These are phyloP conservation scores for Apis mellifera DNA, from an alignment of 1,140 invertebrate genomes.

Conservation along the genomic window Amel_HAv3.1 CM009944.2:4434501-4435000, in stretches of 20 bases:
- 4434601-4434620: background rate
- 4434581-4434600: background rate
- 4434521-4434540: background rate
- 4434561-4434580: slow-evolving; percentile 14
- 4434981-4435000: background rate
- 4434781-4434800: background rate
- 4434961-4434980: background rate
- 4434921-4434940: background rate
- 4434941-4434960: background rate
- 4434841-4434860: background rate
- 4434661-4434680: background rate
- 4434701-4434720: background rate
- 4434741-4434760: background rate
- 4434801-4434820: background rate
- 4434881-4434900: background rate
- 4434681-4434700: too few relatives aligned
- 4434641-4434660: background rate
- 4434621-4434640: background rate
- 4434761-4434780: background rate
- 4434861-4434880: background rate
- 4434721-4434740: background rate
- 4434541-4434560: background rate
- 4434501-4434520: background rate
- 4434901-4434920: background rate
- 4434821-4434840: background rate